Evolutionary conservation across 1,140 invertebrate genomes (phyloP).

Genomic region (Aphaenogaster floridana): DNA sequence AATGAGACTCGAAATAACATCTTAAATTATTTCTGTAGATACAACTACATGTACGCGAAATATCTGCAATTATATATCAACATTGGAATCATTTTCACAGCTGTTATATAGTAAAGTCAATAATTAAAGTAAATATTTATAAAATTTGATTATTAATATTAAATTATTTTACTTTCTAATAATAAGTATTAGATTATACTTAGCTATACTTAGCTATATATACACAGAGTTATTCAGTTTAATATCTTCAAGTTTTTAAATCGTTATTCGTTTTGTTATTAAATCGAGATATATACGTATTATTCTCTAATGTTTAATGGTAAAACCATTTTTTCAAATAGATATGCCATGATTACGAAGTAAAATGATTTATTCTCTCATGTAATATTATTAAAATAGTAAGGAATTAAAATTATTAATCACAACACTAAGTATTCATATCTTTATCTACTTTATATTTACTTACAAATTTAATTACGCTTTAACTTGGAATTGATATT

Average conservation of each 20-base stretch:
- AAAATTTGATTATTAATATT: background rate
- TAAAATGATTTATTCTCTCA: background rate
- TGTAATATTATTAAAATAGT: background rate
- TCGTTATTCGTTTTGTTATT: background rate
- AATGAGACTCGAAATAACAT: background rate
- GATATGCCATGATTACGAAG: background rate
- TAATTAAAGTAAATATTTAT: background rate
- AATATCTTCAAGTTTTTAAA: background rate
- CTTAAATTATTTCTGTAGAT: background rate
- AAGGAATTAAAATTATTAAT: background rate
- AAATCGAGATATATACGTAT: background rate
- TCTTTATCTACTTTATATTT: background rate
- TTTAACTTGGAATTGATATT: background rate
- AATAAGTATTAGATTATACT: background rate
- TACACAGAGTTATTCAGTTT: background rate
- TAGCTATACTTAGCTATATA: background rate
- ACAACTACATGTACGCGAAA: background rate
- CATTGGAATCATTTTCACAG: background rate
- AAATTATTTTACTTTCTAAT: conserved; percentile 8
- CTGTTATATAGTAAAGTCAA: background rate
- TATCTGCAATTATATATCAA: background rate
- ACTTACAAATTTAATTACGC: background rate
- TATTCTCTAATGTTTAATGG: background rate
- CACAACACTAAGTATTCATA: background rate
- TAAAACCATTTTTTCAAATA: background rate